Evolutionary conservation across 2,888 invertebrate species (phyloP).

Genomic region (Cheilosia scutellata): DNA sequence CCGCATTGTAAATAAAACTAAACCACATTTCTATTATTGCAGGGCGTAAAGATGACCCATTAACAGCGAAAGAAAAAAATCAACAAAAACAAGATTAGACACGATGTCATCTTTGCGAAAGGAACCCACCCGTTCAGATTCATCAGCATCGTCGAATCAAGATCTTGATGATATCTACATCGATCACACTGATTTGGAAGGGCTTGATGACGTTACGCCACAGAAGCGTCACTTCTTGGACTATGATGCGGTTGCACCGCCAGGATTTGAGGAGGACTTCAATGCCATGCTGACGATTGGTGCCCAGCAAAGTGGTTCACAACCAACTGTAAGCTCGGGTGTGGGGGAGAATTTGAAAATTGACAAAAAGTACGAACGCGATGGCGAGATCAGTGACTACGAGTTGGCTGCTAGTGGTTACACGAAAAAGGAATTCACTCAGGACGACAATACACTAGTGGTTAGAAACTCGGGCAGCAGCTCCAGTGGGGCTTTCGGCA

Average conservation of each 20-base stretch:
- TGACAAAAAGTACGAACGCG: constrained; percentile 83
- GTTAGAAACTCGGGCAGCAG: constrained; percentile 45
- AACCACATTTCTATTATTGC: constrained; percentile 59
- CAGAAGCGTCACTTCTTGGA: constrained; percentile 87
- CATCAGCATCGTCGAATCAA: constrained; percentile 69
- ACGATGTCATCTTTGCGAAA: constrained; percentile 68
- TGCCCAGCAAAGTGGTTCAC: constrained; percentile 30
- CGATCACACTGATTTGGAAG: constrained; percentile 69
- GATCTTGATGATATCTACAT: constrained; percentile 70
- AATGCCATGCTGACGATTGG: constrained; percentile 75
- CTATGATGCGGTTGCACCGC: constrained; percentile 86
- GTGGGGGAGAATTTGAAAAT: constrained; percentile 82
- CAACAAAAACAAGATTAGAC: constrained; percentile 6
- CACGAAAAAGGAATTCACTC: constrained; percentile 83
- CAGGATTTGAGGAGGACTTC: constrained; percentile 83
- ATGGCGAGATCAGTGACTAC: constrained; percentile 84
- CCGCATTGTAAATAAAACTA: constrained; percentile 36
- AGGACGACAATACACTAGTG: constrained; percentile 81
- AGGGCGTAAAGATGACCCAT: constrained; percentile 64
- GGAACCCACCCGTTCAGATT: constrained; percentile 62
- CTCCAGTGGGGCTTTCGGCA: constrained; percentile 74
- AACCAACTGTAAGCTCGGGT: constrained; percentile 49
- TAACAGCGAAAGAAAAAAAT: constrained; percentile 39
- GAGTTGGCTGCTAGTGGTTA: constrained; percentile 83
- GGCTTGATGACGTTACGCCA: constrained; percentile 81